phyloP scores from a whole-genome alignment of 2,888 invertebrate species.

The Aproaerema taeniolella region DNA sequence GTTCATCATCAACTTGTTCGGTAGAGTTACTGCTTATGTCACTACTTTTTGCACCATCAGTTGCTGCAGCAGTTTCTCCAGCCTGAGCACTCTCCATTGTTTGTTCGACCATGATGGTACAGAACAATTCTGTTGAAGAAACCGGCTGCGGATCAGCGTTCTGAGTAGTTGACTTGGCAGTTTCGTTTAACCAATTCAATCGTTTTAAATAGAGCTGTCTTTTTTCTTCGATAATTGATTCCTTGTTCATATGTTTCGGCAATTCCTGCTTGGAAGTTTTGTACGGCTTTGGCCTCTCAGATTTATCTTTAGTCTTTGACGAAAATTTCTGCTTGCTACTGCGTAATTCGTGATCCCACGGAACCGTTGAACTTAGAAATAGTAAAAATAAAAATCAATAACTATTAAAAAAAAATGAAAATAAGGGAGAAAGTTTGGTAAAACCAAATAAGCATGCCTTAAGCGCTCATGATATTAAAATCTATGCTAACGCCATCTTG shows the following conservation, averaged over 20 bases:
- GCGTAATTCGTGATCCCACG: not conserved
- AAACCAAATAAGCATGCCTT: not conserved
- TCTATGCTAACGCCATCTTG: too few relatives aligned
- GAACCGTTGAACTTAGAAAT: not conserved
- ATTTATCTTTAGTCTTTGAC: slow-evolving; percentile 1
- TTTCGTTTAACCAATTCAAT: not conserved
- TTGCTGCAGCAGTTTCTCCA: too few relatives aligned
- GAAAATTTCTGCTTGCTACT: slow-evolving; percentile 3
- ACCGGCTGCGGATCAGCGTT: slow-evolving; percentile 1
- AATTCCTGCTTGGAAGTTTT: not conserved
- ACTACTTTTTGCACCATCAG: too few relatives aligned
- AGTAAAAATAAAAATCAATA: not conserved
- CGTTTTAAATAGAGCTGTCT: slow-evolving; percentile 1
- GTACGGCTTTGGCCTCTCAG: slow-evolving; percentile 4
- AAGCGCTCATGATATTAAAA: too few relatives aligned
- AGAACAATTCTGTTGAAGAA: not conserved
- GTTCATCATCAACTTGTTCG: too few relatives aligned
- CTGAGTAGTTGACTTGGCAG: slow-evolving; percentile 6
- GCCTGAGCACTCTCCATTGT: too few relatives aligned
- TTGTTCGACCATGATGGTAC: too few relatives aligned
- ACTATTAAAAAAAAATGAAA: not conserved
- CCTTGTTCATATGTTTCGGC: not conserved
- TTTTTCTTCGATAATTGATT: not conserved
- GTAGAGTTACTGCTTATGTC: too few relatives aligned
- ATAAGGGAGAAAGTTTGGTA: not conserved